Evolutionary conservation across 2,888 invertebrate genomes (phyloP), one percentile per base, ranked within the genome.

Genomic region (Ormyrus rosae): DNA sequence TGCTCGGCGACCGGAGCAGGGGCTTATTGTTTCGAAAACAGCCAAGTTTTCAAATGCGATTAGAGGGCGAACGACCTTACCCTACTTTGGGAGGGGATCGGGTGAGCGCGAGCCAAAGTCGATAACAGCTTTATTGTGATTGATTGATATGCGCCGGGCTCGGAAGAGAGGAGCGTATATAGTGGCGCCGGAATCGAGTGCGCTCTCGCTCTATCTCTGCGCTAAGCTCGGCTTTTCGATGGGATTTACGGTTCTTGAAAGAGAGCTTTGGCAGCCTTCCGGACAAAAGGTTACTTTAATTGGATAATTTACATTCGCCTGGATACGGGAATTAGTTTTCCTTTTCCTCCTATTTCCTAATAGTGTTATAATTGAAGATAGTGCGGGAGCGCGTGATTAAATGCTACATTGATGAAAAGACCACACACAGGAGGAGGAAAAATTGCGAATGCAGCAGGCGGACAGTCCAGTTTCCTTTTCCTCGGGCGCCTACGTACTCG

Each of bases 41-140:
- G 79, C 72, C 67, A 82, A 82, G 79, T 82, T 82, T 82, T 82
- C 76, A 79, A 79, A 82, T 76, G 76, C 81, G 81, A 81, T 81
- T 81, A 81, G 78, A 81, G 72, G 53, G 0, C 63, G n/a, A 46
- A 19, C 34, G 34, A 34, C 34, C 34, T 4, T 4, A 3, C 34
- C 34, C 34, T 34, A 34, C 34, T 34, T 34, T 4, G 67, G 34
- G 10, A 45, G 13, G 46, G 10, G 53, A 56, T 46, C 3, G 64
- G 8, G 13, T 45, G 61, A n/a, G 51, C 34, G 53, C 51, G 70
- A 70, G 71, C 74, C 78, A 81, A 78, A 81, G 75, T 56, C 72
- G 75, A 79, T 79, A 79, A 79, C 76, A 73, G 79, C 79, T 76
- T 76, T 76, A 79, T 79, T 81, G 78, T 75, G 76, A 81, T 81